A percentile compares a stretch with the other conserved stretches of the same genome.
Conservation (phyloP, 2,888 invertebrate genomes). For the Bedellia somnulentella region DNA sequence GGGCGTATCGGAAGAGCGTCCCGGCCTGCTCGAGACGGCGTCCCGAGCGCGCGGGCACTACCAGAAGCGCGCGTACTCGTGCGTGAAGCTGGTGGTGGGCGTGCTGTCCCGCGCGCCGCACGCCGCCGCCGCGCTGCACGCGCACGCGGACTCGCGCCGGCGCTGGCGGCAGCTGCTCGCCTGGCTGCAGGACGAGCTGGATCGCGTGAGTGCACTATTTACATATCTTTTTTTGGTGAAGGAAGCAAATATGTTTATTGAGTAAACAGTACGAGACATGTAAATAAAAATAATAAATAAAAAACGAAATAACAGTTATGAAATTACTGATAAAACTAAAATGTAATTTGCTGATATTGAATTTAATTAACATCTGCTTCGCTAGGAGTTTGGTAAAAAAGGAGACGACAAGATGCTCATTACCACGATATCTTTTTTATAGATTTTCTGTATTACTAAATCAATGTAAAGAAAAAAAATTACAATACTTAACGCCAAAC, state of each 20-base stretch:
- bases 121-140: conserved; percentile 78
- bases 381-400: too few relatives aligned
- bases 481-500: too few relatives aligned
- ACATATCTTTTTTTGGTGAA: conserved; percentile 1
- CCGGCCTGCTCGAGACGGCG: conserved; percentile 92
- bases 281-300: too few relatives aligned
- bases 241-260: neutral
- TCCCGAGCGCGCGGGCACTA: conserved; percentile 90
- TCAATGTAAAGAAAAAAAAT: too few relatives aligned
- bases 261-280: neutral
- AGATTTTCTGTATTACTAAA: too few relatives aligned
- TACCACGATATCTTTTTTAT: too few relatives aligned
- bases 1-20: conserved; percentile 67
- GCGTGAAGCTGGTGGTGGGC: conserved; percentile 92
- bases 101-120: conserved; percentile 84
- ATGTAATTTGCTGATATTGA: too few relatives aligned
- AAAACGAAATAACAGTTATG: too few relatives aligned
- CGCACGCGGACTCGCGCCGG: conserved; percentile 75
- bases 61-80: conserved; percentile 95
- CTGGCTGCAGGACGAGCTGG: conserved; percentile 95
- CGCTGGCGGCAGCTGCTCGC: conserved; percentile 89
- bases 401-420: too few relatives aligned
- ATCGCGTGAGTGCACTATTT: conserved; percentile 69
- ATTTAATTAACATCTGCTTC: too few relatives aligned
- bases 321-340: too few relatives aligned